Conservation (phyloP, 1,140 invertebrate species). For the Rhynchophorus ferrugineus region DNA sequence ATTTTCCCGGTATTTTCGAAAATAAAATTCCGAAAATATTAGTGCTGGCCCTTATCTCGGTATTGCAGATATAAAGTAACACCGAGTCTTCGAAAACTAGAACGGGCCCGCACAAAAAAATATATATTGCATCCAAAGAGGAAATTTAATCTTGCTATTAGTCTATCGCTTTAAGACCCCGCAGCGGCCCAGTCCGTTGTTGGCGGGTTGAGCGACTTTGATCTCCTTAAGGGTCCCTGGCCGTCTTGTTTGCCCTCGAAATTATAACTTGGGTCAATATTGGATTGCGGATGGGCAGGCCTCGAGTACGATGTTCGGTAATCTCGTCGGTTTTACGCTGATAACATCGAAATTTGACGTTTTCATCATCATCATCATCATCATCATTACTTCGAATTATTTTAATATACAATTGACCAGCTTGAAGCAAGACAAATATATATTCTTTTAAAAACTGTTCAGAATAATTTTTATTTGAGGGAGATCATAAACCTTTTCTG, state of each 20-base stretch:
- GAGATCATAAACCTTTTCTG: no score
- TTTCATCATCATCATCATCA: no score
- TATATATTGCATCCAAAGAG: slow-evolving; percentile 20
- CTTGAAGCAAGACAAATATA: no score
- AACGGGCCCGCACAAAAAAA: slow-evolving; percentile 9
- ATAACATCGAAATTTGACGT: no score
- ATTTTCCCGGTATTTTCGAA: neutral
- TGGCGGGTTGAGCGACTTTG: slow-evolving; percentile 2
- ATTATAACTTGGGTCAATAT: slow-evolving; percentile 3
- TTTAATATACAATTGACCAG: no score
- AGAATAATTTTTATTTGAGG: no score
- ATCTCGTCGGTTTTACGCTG: no score
- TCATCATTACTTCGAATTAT: no score
- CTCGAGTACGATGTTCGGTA: no score
- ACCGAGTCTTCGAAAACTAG: slow-evolving; percentile 7
- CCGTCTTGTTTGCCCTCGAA: slow-evolving; percentile 4
- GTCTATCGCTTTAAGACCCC: slow-evolving; percentile 34
- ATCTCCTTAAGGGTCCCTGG: slow-evolving; percentile 9
- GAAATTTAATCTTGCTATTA: slow-evolving; percentile 26
- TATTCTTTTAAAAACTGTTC: no score
- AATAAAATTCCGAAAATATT: neutral
- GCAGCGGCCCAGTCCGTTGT: slow-evolving; percentile 11
- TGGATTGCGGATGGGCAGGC: no score
- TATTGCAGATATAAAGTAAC: neutral
- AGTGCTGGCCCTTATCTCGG: neutral